Evolutionary conservation across 2,113 vertebrate species (phyloP), one percentile per base, ranked within the genome.

Genomic region (Alexandromys fortis): DNA sequence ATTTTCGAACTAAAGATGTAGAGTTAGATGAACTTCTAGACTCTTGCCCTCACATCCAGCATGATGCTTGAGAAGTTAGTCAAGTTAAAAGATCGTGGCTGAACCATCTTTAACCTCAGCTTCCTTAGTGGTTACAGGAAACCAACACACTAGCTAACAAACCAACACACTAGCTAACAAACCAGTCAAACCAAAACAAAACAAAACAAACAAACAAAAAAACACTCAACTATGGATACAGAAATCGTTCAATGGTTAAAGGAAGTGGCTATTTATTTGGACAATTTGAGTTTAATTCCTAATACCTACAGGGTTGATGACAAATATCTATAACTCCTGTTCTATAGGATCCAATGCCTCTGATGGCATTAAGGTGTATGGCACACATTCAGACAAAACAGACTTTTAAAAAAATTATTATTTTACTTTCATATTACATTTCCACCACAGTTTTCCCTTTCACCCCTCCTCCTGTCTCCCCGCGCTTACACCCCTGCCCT

Each of bases 401-500:
- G 6, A 58, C 16, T 21, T 58, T 58, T 58, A 55, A 19, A 55
- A 55, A 17, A 55, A 17, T 19, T 55, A 55, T 55, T 55, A 55
- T 55, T 55, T 55, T 55, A 55, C 14, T 55, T 55, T 55, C 55
- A 55, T 55, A 55, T 17, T 17, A 5, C 55, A 19, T 55, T 55
- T 55, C 55, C 4, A 55, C 55, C 55, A 55, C 55, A 55, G 55
- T 55, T 55, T 17, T 55, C 55, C 17, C 55, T 55, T 55, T 55
- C 55, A 17, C 55, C 16, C 55, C 55, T 55, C 16, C 55, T 19
- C 5, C 5, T 58, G 55, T 19, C 17, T 58, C 5, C 17, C 1
- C 0, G 1, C 1, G 1, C 55, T 58, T 58, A 58, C 55, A 58
- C 55, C 0, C 55, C 17, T 58, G 55, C 55, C 17, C 5, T 58